A percentile compares a stretch with the other conserved stretches of the same genome.
These are phyloP conservation scores for Uropsilus gracilis DNA, from an alignment of 2,113 vertebrate species.

Conservation along the genomic window DNA sequence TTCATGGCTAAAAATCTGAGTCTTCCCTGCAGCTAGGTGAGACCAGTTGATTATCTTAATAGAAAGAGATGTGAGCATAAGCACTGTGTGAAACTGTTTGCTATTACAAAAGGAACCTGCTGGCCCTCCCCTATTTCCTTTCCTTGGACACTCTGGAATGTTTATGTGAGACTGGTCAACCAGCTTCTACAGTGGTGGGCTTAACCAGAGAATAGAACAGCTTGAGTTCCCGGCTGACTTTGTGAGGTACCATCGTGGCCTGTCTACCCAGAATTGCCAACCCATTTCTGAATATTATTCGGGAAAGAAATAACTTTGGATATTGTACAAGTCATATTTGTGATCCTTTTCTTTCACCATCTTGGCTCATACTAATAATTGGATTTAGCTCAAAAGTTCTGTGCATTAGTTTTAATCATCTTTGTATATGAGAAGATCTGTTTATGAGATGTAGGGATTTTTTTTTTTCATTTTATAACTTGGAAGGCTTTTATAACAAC, in stretches of 20 bases:
- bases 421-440: neutral
- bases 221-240: neutral
- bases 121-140: neutral
- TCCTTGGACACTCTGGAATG: neutral
- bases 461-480: neutral
- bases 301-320: neutral
- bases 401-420: neutral
- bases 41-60: neutral
- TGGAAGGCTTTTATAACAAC: neutral
- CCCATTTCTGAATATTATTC: neutral
- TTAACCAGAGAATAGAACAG: neutral
- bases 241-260: neutral
- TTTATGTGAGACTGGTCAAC: neutral
- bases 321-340: neutral
- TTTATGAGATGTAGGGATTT: neutral
- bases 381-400: neutral
- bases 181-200: neutral
- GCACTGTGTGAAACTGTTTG: neutral
- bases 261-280: neutral
- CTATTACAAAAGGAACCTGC: neutral
- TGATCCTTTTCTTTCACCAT: neutral
- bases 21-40: neutral
- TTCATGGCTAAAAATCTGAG: constrained; percentile 11
- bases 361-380: neutral
- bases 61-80: neutral